A percentile compares a stretch with the other conserved stretches of the same genome.
These are phyloP conservation scores for Oreocharis arfaki DNA, from an alignment of 2,113 vertebrate species.

Conservation along the genomic window DNA sequence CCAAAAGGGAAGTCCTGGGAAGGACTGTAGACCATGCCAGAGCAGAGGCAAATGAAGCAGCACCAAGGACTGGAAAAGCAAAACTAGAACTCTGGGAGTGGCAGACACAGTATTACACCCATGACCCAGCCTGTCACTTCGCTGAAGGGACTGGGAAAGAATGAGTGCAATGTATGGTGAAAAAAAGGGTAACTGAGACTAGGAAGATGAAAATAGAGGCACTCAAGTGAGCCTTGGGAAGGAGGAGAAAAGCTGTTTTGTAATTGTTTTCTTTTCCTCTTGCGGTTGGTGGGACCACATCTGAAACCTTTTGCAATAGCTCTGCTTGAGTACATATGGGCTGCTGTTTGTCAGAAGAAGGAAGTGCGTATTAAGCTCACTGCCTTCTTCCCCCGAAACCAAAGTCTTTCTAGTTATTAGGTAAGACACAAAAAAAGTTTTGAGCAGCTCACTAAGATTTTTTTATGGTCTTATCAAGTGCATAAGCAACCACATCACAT, in stretches of 20 bases:
- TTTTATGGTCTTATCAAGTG: neutral
- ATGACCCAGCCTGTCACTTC: rapidly evolving
- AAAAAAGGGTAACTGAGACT: neutral
- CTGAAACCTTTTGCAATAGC: neutral
- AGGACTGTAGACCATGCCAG: neutral
- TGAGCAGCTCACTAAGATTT: neutral
- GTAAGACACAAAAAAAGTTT: conserved; percentile 2
- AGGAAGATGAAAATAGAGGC: neutral
- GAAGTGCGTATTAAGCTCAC: neutral
- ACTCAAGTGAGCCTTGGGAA: neutral
- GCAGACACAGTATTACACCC: neutral
- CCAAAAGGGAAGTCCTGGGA: neutral
- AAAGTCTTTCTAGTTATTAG: neutral
- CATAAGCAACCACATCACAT: neutral
- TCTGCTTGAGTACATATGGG: neutral
- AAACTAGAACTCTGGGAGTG: neutral
- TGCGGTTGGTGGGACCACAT: neutral
- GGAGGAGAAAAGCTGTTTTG: neutral
- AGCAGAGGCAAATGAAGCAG: neutral
- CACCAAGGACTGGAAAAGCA: neutral
- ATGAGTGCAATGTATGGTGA: neutral
- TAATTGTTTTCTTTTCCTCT: neutral
- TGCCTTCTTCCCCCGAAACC: neutral
- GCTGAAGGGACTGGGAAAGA: neutral
- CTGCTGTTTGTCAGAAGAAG: conserved; percentile 9